phyloP scores from a whole-genome alignment of 2,888 invertebrate species.

The Rambutsinella grinnellia region DNA sequence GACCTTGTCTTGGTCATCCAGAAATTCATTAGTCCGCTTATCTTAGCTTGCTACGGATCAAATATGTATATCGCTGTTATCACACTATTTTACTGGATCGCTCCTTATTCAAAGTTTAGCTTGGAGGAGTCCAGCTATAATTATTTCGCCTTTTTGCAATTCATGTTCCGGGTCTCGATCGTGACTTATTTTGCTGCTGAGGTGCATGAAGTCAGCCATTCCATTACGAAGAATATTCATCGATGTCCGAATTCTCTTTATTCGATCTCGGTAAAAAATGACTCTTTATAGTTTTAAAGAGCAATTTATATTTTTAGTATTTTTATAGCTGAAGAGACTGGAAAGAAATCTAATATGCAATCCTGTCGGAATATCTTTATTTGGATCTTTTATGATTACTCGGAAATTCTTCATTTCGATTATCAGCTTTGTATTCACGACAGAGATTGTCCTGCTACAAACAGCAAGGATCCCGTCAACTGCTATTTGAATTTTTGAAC shows the following conservation, averaged over 20 bases:
- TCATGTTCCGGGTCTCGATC: slow-evolving; percentile 11
- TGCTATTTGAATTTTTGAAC: too few species aligned
- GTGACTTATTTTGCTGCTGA: slow-evolving; percentile 37
- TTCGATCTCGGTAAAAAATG: slow-evolving; percentile 14
- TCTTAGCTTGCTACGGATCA: slow-evolving; percentile 20
- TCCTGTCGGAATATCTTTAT: slow-evolving; percentile 23
- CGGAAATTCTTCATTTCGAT: slow-evolving; percentile 38
- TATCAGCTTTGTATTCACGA: slow-evolving; percentile 32
- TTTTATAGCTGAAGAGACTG: slow-evolving; percentile 22
- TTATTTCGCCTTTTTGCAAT: slow-evolving; percentile 28
- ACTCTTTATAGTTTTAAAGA: too few species aligned
- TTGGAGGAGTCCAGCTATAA: slow-evolving; percentile 18
- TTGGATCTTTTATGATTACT: slow-evolving; percentile 36
- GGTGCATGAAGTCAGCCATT: slow-evolving; percentile 19
- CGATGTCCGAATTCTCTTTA: slow-evolving; percentile 32
- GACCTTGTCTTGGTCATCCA: slow-evolving; percentile 6
- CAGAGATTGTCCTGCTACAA: slow-evolving; percentile 35
- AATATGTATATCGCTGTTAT: slow-evolving; percentile 26
- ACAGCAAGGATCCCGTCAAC: too few species aligned
- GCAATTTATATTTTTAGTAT: neutral
- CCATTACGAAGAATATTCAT: slow-evolving; percentile 11
- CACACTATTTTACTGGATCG: slow-evolving; percentile 31
- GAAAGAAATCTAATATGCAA: slow-evolving; percentile 21
- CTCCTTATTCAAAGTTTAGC: slow-evolving; percentile 10
- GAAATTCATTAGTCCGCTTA: slow-evolving; percentile 23